phyloP scores from a whole-genome alignment of 2,888 invertebrate genomes.

The Ptychoptera albimana region DNA sequence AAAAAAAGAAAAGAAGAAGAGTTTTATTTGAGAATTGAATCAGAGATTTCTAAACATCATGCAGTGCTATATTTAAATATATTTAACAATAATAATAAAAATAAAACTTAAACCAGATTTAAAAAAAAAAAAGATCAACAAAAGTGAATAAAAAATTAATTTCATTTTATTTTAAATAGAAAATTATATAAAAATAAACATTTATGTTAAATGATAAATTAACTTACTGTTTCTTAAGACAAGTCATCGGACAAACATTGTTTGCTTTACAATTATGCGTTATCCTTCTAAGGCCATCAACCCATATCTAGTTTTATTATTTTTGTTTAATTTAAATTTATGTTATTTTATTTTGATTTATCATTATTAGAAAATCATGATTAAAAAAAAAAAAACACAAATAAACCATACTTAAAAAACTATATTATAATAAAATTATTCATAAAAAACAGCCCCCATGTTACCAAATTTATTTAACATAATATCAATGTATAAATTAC shows the following conservation, averaged over 20 bases:
- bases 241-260: conserved; percentile 97
- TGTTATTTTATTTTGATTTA: neutral
- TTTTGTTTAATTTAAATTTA: neutral
- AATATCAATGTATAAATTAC: too few species aligned
- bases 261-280: conserved; percentile 98
- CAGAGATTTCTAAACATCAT: too few species aligned
- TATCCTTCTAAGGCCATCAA: conserved; percentile 83
- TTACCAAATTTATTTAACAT: too few species aligned
- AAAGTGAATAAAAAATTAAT: neutral
- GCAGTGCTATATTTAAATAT: too few species aligned
- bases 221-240: conserved; percentile 98
- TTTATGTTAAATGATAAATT: neutral
- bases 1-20: too few species aligned
- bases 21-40: too few species aligned
- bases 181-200: neutral
- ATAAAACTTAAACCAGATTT: too few species aligned
- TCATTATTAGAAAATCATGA: neutral
- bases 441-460: too few species aligned
- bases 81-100: neutral
- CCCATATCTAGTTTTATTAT: conserved; percentile 63
- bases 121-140: too few species aligned
- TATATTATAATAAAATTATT: too few species aligned
- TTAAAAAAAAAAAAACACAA: too few species aligned
- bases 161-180: neutral
- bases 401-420: too few species aligned